Percentiles rank a stretch among this genome's conserved stretches.
Conservation (phyloP, 2,797 vertebrate species). For the Smutsia temminckii region DNA sequence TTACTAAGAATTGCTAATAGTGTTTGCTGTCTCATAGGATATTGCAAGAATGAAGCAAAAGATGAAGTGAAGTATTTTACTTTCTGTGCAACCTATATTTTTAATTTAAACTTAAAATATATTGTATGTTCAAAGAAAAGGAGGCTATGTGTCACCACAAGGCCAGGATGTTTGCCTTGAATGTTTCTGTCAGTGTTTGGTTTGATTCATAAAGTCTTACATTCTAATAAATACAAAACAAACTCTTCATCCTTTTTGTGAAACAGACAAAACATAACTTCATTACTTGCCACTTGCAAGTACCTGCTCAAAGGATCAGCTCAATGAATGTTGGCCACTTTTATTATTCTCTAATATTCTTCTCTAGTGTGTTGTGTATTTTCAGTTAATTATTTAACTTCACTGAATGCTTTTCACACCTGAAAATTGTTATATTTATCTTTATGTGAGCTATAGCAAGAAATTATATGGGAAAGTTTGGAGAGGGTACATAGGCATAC, state of each 20-base stretch:
- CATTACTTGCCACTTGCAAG: neutral
- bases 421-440: neutral
- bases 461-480: neutral
- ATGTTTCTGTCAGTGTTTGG: neutral
- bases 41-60: neutral
- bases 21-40: neutral
- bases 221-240: neutral
- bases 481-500: neutral
- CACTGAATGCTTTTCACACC: neutral
- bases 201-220: neutral
- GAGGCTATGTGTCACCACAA: neutral
- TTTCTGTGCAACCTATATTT: neutral
- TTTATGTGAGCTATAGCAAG: neutral
- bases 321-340: neutral
- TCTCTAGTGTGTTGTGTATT: neutral
- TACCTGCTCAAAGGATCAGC: neutral
- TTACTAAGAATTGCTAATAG: neutral
- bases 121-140: neutral
- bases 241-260: neutral
- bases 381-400: constrained; percentile 24
- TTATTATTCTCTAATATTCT: neutral
- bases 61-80: neutral
- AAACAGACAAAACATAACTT: neutral
- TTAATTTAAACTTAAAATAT: neutral
- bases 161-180: neutral